These are phyloP conservation scores for Callocephalon fimbriatum DNA, from an alignment of 2,113 vertebrate genomes.

Conservation along the genomic window DNA sequence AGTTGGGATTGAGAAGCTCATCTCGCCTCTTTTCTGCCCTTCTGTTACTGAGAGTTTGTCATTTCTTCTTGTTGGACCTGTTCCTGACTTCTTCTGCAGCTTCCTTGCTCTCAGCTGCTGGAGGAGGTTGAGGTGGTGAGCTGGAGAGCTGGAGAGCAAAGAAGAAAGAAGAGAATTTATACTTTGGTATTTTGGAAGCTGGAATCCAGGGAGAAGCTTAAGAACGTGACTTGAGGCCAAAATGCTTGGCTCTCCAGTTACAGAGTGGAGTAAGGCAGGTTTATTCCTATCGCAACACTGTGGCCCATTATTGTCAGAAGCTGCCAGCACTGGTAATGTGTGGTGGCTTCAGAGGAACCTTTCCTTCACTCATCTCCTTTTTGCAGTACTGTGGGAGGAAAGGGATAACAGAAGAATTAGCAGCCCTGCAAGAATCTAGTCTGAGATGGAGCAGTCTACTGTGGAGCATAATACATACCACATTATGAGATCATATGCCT, in stretches of 20 bases:
- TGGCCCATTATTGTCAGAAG: neutral
- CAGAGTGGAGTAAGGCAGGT: neutral
- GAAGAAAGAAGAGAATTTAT: slow-evolving; percentile 38
- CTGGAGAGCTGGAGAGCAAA: neutral
- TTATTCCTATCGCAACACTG: slow-evolving; percentile 12
- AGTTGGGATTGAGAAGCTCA: neutral
- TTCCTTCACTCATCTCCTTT: neutral
- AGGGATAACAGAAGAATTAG: neutral
- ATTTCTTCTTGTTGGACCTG: neutral
- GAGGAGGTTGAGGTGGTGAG: slow-evolving; percentile 47
- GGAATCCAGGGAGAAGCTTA: slow-evolving; percentile 62
- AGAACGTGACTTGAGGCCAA: slow-evolving; percentile 60
- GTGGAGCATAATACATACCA: neutral
- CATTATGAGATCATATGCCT: neutral
- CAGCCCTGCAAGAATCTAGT: neutral
- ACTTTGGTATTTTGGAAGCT: slow-evolving; percentile 56
- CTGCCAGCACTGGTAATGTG: neutral
- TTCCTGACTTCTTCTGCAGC: neutral
- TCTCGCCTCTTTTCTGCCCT: neutral
- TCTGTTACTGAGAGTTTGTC: neutral
- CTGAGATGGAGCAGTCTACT: neutral
- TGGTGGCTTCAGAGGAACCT: neutral
- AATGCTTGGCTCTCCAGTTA: slow-evolving; percentile 38
- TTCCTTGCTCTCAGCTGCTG: neutral
- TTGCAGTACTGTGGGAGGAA: neutral